Conservation (phyloP, 2,888 invertebrate species). For the Drosophila antonietae region DNA sequence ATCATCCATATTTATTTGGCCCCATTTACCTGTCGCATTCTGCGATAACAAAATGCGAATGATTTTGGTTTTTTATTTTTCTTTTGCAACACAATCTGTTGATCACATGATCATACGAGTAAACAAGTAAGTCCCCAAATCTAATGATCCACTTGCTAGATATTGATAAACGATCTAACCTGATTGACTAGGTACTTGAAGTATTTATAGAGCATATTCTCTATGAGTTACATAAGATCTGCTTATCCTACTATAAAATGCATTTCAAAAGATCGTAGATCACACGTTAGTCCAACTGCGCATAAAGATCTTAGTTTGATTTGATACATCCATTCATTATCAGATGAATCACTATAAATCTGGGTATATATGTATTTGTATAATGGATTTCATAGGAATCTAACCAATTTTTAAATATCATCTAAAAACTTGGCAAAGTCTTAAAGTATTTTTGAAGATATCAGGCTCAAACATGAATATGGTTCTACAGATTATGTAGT, state of each 20-base stretch:
- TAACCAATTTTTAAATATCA: no score
- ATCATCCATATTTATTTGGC: slow-evolving; percentile 47
- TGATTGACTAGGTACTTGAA: neutral
- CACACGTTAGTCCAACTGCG: neutral
- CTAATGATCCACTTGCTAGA: slow-evolving; percentile 5
- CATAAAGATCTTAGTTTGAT: neutral
- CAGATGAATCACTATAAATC: no score
- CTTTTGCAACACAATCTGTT: slow-evolving; percentile 4
- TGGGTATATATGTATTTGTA: no score
- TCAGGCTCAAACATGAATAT: neutral
- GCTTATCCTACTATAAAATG: neutral
- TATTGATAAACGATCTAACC: slow-evolving; percentile 6
- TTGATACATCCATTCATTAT: no score
- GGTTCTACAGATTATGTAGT: no score
- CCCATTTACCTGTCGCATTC: slow-evolving; percentile 35
- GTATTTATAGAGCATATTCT: neutral
- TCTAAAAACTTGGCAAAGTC: neutral
- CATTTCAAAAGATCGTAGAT: neutral
- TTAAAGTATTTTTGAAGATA: neutral
- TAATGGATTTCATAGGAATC: no score
- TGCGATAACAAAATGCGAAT: neutral
- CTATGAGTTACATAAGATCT: neutral
- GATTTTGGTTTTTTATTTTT: neutral
- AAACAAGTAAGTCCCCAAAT: neutral
- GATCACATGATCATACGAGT: slow-evolving; percentile 18